These are phyloP conservation scores for Porites lobata DNA, from an alignment of 92 coral and sea anemone genomes.

Conservation along the genomic window DNA sequence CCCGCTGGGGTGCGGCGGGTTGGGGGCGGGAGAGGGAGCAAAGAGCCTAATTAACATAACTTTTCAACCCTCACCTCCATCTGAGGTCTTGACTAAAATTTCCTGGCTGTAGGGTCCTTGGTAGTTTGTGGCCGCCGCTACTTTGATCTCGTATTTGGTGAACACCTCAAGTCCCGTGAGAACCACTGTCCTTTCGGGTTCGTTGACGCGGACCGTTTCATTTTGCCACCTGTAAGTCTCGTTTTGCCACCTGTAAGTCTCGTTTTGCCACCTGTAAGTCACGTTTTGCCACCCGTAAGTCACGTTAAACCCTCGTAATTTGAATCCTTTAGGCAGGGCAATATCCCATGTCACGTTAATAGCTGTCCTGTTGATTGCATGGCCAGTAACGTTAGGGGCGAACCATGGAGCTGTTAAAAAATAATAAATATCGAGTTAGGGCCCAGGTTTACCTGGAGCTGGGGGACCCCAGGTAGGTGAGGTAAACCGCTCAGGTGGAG, in stretches of 20 bases:
- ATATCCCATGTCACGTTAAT: constrained; percentile 54
- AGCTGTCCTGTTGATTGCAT: background rate
- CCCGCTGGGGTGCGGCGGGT: too few species aligned
- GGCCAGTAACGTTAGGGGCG: constrained; percentile 38
- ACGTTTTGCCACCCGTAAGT: background rate
- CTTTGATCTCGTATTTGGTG: constrained; percentile 31
- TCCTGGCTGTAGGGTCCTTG: constrained; percentile 11
- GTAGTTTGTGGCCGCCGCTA: constrained; percentile 26
- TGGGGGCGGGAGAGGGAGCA: too few species aligned
- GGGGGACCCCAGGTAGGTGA: too few species aligned
- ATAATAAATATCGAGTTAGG: background rate
- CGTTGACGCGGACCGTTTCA: background rate
- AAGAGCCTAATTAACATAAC: too few species aligned
- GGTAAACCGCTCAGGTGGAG: too few species aligned
- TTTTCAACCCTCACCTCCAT: constrained; percentile 18
- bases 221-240: background rate
- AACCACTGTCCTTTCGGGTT: background rate
- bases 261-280: too few species aligned
- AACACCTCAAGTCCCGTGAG: background rate
- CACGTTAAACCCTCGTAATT: background rate
- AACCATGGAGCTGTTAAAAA: constrained; percentile 58
- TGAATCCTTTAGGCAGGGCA: background rate
- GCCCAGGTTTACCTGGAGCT: too few species aligned
- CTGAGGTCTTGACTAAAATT: background rate
- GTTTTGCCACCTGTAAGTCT: background rate